Evolutionary conservation across 2,888 invertebrate genomes (phyloP).

Genomic region (Lottia scabra): DNA sequence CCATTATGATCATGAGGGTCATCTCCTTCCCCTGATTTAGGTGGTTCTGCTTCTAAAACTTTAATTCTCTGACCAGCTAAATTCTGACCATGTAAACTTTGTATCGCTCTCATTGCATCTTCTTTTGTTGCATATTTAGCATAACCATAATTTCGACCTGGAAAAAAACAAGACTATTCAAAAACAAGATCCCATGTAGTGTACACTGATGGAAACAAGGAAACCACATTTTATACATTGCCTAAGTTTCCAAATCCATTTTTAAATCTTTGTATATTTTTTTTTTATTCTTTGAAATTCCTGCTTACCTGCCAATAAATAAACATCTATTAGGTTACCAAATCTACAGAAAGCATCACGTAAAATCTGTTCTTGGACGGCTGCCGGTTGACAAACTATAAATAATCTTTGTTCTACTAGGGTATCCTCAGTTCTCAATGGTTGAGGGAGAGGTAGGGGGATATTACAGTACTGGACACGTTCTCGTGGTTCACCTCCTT

Average conservation of each 20-base stretch:
- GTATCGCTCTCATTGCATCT: slow-evolving; percentile 83
- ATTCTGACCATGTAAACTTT: slow-evolving; percentile 85
- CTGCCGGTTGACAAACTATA: slow-evolving; percentile 74
- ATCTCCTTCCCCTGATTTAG: slow-evolving; percentile 39
- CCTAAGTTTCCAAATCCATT: too few species aligned
- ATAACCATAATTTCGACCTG: slow-evolving; percentile 87
- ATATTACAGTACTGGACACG: slow-evolving; percentile 73
- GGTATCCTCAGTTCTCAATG: slow-evolving; percentile 70
- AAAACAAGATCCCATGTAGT: neutral
- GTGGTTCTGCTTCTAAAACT: slow-evolving; percentile 87
- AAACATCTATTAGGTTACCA: slow-evolving; percentile 90
- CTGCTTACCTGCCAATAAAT: slow-evolving; percentile 80
- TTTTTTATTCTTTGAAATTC: too few species aligned
- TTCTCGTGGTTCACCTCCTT: slow-evolving; percentile 36
- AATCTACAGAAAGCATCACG: slow-evolving; percentile 92
- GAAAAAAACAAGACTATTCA: slow-evolving; percentile 6
- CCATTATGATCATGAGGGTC: neutral
- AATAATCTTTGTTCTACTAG: slow-evolving; percentile 71
- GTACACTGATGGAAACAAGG: neutral
- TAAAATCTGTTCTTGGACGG: slow-evolving; percentile 83
- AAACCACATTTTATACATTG: too few species aligned
- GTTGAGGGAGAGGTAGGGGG: slow-evolving; percentile 71
- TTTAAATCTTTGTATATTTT: too few species aligned
- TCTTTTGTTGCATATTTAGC: slow-evolving; percentile 84
- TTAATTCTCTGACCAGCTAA: slow-evolving; percentile 87